Evolutionary conservation across 1,140 invertebrate species (phyloP).

Genomic region (Melipona quadrifasciata): DNA sequence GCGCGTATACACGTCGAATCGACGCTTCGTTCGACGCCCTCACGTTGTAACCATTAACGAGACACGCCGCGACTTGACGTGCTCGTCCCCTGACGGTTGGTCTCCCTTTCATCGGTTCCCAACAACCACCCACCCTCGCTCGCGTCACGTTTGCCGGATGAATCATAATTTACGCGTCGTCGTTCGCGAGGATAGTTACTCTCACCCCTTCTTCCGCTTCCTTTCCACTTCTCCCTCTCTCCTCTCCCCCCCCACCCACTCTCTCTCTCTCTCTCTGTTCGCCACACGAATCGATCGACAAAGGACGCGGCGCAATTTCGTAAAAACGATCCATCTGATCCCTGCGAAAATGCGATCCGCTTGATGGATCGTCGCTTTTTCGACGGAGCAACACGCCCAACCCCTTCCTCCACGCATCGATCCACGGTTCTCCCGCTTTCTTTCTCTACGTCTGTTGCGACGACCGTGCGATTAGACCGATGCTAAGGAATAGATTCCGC

Average conservation of each 20-base stretch:
- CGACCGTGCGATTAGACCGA: neutral
- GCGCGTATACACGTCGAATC: neutral
- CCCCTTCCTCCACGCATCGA: neutral
- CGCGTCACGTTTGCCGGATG: constrained; percentile 15
- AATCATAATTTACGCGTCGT: constrained; percentile 28
- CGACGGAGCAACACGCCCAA: neutral
- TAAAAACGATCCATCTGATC: constrained; percentile 22
- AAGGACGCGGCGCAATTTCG: constrained; percentile 19
- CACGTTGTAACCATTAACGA: neutral
- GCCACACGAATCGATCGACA: neutral
- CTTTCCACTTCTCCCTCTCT: neutral
- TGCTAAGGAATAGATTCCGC: neutral
- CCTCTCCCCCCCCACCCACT: no score
- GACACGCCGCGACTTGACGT: neutral
- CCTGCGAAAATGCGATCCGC: neutral
- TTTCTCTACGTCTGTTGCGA: neutral
- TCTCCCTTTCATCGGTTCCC: constrained; percentile 3
- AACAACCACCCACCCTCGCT: neutral
- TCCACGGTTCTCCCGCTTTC: neutral
- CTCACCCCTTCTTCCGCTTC: neutral
- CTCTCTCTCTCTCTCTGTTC: neutral
- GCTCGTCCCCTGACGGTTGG: neutral
- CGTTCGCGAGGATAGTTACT: constrained; percentile 10
- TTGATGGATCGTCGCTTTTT: constrained; percentile 34
- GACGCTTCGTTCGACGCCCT: constrained; percentile 7